Base-by-base conservation (phyloP, 2,888 invertebrate genomes). In the Apocheima hispidaria region DNA sequence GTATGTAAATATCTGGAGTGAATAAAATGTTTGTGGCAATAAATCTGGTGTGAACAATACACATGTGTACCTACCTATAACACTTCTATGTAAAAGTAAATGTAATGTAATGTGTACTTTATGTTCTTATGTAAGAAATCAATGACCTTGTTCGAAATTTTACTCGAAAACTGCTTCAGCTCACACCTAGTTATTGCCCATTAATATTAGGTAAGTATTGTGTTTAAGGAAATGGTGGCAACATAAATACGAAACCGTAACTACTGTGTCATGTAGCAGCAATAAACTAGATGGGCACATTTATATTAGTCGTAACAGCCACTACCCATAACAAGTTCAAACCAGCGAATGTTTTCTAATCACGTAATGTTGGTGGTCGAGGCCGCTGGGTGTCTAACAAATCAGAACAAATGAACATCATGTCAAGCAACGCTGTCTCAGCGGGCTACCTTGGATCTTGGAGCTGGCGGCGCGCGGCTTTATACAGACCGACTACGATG, bases 391-490 rank as follows among this genome's bases (percentile, higher is more conserved):
- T 81, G 80, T 83, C 79, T 79, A 83, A 86, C 84, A 87, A 87
- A 86, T 87, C 84, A 83, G 81, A 83, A 86, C 87, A 87, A 86
- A 86, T 86, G 83, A 85, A 81, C 84, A 82, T 75, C 78, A 79
- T 84, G 85, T 87, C 80, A 80, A 79, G 78, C 81, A 77, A 77
- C 77, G 76, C 75, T 74, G 83, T 82, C 86, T 81, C 84, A 78
- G 79, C 80, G 82, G 86, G 83, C 59, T 58, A 58, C 60, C 73
- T 77, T 62, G 68, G 72, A 70, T 66, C 66, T 65, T 54, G 60
- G 50, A 55, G 57, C 66, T 46, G 38, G 41, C 56, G 33, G 14
- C 14, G 43, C 28, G 38, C 20, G 26, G 18, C 14, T 9, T 33
- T 9, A 35, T 21, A 44, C 4, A 10, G 3, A 9, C n/a, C 35